Conservation (phyloP, 2,113 vertebrate species). For the Ophthalmolycus amberensis region DNA sequence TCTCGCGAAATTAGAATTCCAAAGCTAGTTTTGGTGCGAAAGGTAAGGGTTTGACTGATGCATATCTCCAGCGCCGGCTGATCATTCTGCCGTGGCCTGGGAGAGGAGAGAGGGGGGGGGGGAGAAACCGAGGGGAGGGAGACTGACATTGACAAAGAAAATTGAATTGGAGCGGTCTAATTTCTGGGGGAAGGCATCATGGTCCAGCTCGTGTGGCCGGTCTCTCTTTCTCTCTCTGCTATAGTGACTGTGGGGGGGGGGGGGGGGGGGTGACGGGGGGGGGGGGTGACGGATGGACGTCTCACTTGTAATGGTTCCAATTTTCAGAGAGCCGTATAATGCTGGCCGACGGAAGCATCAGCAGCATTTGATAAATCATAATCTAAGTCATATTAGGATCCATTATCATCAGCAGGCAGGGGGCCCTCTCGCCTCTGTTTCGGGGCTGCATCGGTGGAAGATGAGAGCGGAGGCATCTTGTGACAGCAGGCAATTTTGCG, state of each 20-base stretch:
- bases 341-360: constrained; percentile 50
- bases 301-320: constrained; percentile 71
- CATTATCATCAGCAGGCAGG: constrained; percentile 70
- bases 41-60: constrained; percentile 53
- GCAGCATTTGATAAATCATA: constrained; percentile 74
- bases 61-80: constrained; percentile 4
- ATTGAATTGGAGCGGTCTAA: constrained; percentile 68
- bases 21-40: constrained; percentile 34
- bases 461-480: constrained; percentile 63
- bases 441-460: constrained; percentile 41
- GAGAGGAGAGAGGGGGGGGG: constrained; percentile 1
- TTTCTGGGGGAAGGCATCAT: constrained; percentile 61
- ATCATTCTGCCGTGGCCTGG: constrained; percentile 9
- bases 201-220: constrained; percentile 31
- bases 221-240: constrained; percentile 27
- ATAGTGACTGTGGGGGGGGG: constrained; percentile 14
- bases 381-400: constrained; percentile 76
- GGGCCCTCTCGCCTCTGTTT: constrained; percentile 54
- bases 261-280: constrained; percentile 43
- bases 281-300: constrained; percentile 62
- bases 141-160: constrained; percentile 37
- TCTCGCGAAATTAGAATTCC: constrained; percentile 47
- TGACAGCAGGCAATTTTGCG: constrained; percentile 69
- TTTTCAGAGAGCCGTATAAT: constrained; percentile 65
- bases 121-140: constrained; percentile 16